phyloP scores from a whole-genome alignment of 2,888 invertebrate genomes.

The Hoplodrina blanda region DNA sequence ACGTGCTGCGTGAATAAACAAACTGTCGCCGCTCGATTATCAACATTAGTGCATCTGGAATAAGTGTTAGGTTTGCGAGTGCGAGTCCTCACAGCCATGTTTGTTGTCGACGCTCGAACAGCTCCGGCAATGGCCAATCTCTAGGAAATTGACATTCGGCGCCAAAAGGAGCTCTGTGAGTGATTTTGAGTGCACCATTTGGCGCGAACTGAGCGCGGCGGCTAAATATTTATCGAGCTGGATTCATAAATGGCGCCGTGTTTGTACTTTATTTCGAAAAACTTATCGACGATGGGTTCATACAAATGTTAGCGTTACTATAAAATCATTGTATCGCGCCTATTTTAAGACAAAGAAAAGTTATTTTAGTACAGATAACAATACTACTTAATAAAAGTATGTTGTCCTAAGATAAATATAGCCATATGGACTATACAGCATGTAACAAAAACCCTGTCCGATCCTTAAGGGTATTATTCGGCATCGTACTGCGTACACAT shows the following conservation, averaged over 20 bases:
- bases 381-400: constrained; percentile 32
- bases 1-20: constrained; percentile 82
- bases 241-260: constrained; percentile 74
- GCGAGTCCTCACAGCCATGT: constrained; percentile 60
- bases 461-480: no score
- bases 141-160: constrained; percentile 86
- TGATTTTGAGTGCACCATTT: constrained; percentile 80
- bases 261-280: constrained; percentile 58
- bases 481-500: no score
- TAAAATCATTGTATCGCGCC: constrained; percentile 5
- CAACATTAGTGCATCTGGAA: constrained; percentile 66
- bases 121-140: constrained; percentile 78
- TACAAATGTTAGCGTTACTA: constrained; percentile 37
- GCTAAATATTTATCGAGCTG: constrained; percentile 82
- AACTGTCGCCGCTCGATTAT: constrained; percentile 74
- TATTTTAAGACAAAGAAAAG: constrained; percentile 24
- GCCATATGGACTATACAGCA: no score
- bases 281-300: constrained; percentile 26
- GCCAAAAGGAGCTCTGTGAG: constrained; percentile 80
- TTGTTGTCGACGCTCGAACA: constrained; percentile 74
- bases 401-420: no score
- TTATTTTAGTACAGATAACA: constrained; percentile 30
- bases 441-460: no score
- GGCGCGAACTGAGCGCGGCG: constrained; percentile 74
- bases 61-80: constrained; percentile 52